Percentiles rank a stretch among this genome's conserved stretches.
These are phyloP conservation scores for Pseudococcus jackbeardsleyi DNA, from an alignment of 2,888 invertebrate species.

Conservation along the genomic window DNA sequence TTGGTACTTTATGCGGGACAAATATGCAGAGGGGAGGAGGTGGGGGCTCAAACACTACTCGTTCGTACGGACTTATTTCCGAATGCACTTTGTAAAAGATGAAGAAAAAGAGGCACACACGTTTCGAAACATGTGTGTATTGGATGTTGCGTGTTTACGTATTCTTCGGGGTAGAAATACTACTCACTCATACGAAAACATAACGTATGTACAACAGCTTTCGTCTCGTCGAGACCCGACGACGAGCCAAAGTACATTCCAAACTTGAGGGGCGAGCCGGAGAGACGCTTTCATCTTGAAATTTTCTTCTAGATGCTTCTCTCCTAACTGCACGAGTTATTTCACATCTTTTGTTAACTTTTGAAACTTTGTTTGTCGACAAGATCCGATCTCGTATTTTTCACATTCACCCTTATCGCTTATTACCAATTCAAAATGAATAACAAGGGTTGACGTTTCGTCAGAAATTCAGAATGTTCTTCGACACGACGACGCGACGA, in stretches of 20 bases:
- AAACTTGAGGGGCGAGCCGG: neutral
- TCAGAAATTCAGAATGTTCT: neutral
- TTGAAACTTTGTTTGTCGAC: constrained; percentile 40
- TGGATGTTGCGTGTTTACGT: neutral
- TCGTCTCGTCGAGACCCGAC: neutral
- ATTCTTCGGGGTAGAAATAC: neutral
- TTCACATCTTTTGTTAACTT: constrained; percentile 12
- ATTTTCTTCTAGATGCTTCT: neutral
- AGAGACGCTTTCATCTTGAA: constrained; percentile 14
- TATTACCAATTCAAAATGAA: constrained; percentile 46
- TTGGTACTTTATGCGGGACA: neutral
- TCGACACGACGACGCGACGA: neutral
- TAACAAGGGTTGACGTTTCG: constrained; percentile 35
- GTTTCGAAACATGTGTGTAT: neutral
- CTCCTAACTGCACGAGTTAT: neutral
- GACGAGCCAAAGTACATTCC: neutral
- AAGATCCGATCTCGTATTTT: neutral
- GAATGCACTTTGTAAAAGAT: constrained; percentile 1
- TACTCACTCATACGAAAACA: neutral
- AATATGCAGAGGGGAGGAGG: neutral
- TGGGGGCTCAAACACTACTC: neutral
- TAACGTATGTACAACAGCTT: constrained; percentile 4
- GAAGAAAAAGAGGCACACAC: neutral
- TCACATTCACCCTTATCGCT: neutral
- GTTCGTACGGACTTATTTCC: constrained; percentile 25